phyloP scores from a whole-genome alignment of 2,797 vertebrate genomes.

The Takifugu rubripes region DNA sequence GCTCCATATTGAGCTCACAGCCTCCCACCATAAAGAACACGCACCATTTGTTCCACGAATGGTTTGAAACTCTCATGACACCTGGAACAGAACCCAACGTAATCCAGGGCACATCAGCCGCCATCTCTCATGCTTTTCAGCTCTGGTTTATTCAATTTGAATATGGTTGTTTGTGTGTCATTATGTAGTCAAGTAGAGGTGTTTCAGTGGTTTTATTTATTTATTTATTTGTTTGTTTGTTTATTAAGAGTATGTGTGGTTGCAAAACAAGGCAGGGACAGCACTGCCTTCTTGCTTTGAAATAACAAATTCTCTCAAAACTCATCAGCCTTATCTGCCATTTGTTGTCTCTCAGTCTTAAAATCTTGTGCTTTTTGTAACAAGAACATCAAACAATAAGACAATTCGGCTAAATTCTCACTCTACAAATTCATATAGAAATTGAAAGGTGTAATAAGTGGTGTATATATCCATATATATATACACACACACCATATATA shows the following conservation, averaged over 20 bases:
- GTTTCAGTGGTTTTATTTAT: constrained; percentile 6
- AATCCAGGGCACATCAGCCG: constrained; percentile 12
- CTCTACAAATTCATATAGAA: too few species aligned
- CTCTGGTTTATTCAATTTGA: constrained; percentile 27
- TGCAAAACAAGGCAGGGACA: constrained; percentile 40
- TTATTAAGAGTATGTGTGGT: constrained; percentile 34
- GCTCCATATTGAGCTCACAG: constrained; percentile 45
- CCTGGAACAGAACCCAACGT: constrained; percentile 17
- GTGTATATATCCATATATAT: too few species aligned
- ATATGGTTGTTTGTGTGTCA: constrained; percentile 34
- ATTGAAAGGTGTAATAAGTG: too few species aligned
- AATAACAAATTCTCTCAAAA: constrained; percentile 41
- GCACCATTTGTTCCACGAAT: too few species aligned
- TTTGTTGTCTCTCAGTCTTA: constrained; percentile 55
- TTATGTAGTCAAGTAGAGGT: constrained; percentile 21
- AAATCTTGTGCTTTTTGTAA: constrained; percentile 34
- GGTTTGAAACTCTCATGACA: constrained; percentile 2
- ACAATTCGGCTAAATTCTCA: too few species aligned
- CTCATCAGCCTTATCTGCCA: constrained; percentile 23
- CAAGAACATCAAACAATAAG: too few species aligned
- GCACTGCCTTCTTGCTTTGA: constrained; percentile 54
- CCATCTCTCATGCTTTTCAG: constrained; percentile 37
- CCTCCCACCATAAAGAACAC: constrained; percentile 21
- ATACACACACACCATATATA: too few species aligned
- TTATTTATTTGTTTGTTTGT: constrained; percentile 15